Evolutionary conservation across 2,797 vertebrate genomes (phyloP), one percentile per base, ranked within the genome.

Genomic region (Pipistrellus pygmaeus): DNA sequence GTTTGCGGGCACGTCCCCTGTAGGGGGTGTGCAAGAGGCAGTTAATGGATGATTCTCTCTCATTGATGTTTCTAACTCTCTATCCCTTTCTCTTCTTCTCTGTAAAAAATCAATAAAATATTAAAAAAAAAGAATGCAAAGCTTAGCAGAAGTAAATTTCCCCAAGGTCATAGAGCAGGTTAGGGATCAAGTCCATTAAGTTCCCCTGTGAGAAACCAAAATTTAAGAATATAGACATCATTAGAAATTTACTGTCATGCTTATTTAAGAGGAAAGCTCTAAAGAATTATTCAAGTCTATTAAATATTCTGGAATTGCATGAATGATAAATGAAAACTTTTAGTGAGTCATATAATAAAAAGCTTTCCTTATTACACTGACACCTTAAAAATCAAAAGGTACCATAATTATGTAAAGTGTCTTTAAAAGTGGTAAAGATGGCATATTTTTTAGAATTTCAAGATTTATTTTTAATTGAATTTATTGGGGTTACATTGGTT

Each of bases 261-360:
- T 57, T 88, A 95, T 41, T 66, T 96, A 76, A 92, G 85, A 95
- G 95, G 55, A 81, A 96, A 96, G 48, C 64, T 80, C 38, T 4
- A 18, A 88, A 32, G n/a, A 84, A n/a, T 32, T 15, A 85, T 97
- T 95, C 41, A 20, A 90, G 46, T 80, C 51, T 25, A 95, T 94
- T 93, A 95, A 96, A 95, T 94, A 38, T 81, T 90, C 46, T 44
- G 35, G 95, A 81, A 95, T 77, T 97, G 88, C 75, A 96, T 90
- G 35, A 91, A 38, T 78, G 71, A 95, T 93, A 96, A 95, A 97
- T 91, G 92, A 12, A n/a, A 96, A 85, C 5, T 69, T 96, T 94
- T 92, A 95, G 62, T 86, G 72, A 92, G 25, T 90, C 46, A 41
- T 75, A 64, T 90, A 80, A 97, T 32, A 66, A 83, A 97, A 97